Evolutionary conservation across 2,888 invertebrate genomes (phyloP).

Genomic region (Polydrusus cervinus): DNA sequence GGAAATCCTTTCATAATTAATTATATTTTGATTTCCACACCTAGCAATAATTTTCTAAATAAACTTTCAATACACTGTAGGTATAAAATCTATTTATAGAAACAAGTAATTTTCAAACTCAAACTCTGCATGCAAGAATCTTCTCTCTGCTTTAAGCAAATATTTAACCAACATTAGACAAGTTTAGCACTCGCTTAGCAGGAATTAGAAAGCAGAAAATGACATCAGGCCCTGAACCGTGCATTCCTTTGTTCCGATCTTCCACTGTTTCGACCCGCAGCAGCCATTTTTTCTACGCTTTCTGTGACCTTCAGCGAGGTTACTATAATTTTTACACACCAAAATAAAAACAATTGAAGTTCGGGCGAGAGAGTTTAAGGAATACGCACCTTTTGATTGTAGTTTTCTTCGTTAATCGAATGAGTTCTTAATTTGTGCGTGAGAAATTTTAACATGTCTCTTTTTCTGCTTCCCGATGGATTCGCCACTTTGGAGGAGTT

Average conservation of each 20-base stretch:
- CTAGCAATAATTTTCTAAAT: no score
- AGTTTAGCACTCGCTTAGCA: conserved; percentile 40
- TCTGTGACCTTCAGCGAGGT: conserved; percentile 73
- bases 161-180: conserved; percentile 31
- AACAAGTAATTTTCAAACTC: conserved; percentile 12
- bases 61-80: no score
- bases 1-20: no score
- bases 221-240: conserved; percentile 57
- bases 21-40: no score
- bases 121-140: conserved; percentile 1
- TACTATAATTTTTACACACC: conserved; percentile 59
- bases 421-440: conserved; percentile 90
- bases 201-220: conserved; percentile 54
- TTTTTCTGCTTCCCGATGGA: conserved; percentile 70
- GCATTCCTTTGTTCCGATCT: conserved; percentile 59
- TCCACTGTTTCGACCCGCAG: conserved; percentile 78
- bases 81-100: conserved; percentile 17
- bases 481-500: conserved; percentile 69
- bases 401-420: conserved; percentile 88
- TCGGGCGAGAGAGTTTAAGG: conserved; percentile 19
- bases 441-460: conserved; percentile 90
- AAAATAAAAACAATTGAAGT: conserved; percentile 44
- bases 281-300: conserved; percentile 76
- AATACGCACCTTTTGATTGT: conserved; percentile 78
- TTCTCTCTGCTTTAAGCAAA: conserved; percentile 5